phyloP scores from a whole-genome alignment of 2,113 vertebrate genomes.

The Alces alces region DNA sequence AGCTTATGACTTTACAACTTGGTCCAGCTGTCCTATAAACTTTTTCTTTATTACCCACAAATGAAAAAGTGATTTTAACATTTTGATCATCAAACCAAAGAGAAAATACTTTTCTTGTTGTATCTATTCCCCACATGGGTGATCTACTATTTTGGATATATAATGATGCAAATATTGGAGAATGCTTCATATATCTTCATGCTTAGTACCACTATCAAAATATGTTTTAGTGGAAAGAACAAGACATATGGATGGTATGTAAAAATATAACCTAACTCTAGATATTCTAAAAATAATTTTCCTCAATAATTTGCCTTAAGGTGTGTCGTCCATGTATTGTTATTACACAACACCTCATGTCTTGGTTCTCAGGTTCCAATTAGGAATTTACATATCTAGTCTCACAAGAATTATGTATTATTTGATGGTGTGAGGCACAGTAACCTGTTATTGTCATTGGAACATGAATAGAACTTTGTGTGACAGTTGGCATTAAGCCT shows the following conservation, averaged over 20 bases:
- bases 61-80: slow-evolving; percentile 74
- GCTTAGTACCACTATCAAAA: slow-evolving; percentile 60
- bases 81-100: slow-evolving; percentile 78
- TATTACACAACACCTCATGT: slow-evolving; percentile 54
- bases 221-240: slow-evolving; percentile 52
- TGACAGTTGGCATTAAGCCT: slow-evolving; percentile 57
- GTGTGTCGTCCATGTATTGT: neutral
- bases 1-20: slow-evolving; percentile 78
- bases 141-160: slow-evolving; percentile 72
- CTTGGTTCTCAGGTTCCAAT: neutral
- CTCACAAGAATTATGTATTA: slow-evolving; percentile 47
- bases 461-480: slow-evolving; percentile 53
- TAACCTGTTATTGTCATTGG: neutral
- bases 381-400: slow-evolving; percentile 54
- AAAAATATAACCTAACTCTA: slow-evolving; percentile 37
- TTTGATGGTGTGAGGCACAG: neutral
- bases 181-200: slow-evolving; percentile 62
- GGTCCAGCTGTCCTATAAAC: slow-evolving; percentile 76
- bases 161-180: slow-evolving; percentile 68
- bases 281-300: slow-evolving; percentile 60
- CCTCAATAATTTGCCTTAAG: slow-evolving; percentile 48
- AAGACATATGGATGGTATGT: slow-evolving; percentile 35
- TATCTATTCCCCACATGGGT: slow-evolving; percentile 68
- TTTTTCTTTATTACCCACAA: slow-evolving; percentile 76
- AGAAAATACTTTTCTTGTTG: slow-evolving; percentile 78